phyloP scores from a whole-genome alignment of 2,888 invertebrate species.

The Amblyjoppa proteus region DNA sequence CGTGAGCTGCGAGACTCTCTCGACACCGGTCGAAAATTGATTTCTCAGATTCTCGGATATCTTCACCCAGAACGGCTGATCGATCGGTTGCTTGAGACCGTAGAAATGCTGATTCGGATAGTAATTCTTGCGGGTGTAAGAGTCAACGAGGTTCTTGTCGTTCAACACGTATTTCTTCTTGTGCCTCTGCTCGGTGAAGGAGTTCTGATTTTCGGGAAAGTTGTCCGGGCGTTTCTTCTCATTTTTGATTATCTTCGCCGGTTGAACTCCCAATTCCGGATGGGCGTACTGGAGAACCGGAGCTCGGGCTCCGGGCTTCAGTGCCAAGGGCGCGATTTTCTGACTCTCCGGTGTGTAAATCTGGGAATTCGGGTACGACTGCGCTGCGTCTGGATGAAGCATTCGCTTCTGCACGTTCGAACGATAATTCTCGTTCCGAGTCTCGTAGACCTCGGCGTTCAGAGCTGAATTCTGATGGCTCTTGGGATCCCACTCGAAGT shows the following conservation, averaged over 20 bases:
- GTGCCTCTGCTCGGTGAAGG: slow-evolving; percentile 80
- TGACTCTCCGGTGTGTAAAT: slow-evolving; percentile 88
- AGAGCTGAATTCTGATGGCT: slow-evolving; percentile 78
- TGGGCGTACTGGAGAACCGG: slow-evolving; percentile 93
- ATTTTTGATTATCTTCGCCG: slow-evolving; percentile 87
- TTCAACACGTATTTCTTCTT: slow-evolving; percentile 83
- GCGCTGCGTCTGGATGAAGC: slow-evolving; percentile 88
- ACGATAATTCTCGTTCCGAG: slow-evolving; percentile 82
- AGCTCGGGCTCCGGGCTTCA: slow-evolving; percentile 90
- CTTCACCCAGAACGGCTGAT: slow-evolving; percentile 90
- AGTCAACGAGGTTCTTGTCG: slow-evolving; percentile 81
- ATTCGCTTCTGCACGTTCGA: slow-evolving; percentile 90
- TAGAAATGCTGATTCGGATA: slow-evolving; percentile 85
- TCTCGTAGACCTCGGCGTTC: slow-evolving; percentile 81
- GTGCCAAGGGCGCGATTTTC: slow-evolving; percentile 87
- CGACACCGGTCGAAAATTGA: slow-evolving; percentile 90
- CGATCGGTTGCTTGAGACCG: slow-evolving; percentile 87
- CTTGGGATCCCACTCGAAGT: slow-evolving; percentile 81
- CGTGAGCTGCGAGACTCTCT: slow-evolving; percentile 89
- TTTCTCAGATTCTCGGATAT: slow-evolving; percentile 91
- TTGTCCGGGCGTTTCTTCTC: slow-evolving; percentile 79
- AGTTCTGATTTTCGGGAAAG: slow-evolving; percentile 76
- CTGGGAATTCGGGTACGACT: slow-evolving; percentile 88
- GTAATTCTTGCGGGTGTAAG: slow-evolving; percentile 80
- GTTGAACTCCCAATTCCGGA: slow-evolving; percentile 92